phyloP scores from a whole-genome alignment of 2,888 invertebrate species.

The Stenoptilia bipunctidactyla region DNA sequence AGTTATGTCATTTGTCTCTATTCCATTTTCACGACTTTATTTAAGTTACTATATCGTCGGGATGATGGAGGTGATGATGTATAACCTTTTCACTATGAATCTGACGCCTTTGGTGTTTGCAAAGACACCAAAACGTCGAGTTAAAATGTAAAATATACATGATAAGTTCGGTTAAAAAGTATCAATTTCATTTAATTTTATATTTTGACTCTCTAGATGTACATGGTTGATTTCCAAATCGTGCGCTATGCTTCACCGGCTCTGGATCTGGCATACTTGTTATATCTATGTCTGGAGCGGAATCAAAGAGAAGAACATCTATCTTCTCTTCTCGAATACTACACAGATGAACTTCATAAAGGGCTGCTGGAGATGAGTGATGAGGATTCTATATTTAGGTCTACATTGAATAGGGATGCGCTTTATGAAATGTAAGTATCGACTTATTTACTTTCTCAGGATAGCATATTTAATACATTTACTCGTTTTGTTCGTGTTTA shows the following conservation, averaged over 20 bases:
- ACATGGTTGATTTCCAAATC: slow-evolving; percentile 79
- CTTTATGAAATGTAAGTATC: slow-evolving; percentile 68
- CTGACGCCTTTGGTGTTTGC: neutral
- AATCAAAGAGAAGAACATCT: slow-evolving; percentile 73
- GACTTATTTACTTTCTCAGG: too few relatives aligned
- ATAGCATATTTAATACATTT: too few relatives aligned
- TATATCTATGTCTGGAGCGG: slow-evolving; percentile 76
- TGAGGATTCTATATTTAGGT: slow-evolving; percentile 39
- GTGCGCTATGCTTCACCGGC: slow-evolving; percentile 79
- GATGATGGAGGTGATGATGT: too few relatives aligned
- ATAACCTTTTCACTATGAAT: neutral
- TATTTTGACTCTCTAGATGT: slow-evolving; percentile 55
- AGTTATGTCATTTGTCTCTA: too few relatives aligned
- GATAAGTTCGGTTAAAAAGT: neutral
- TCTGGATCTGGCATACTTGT: slow-evolving; percentile 75
- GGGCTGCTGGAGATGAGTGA: slow-evolving; percentile 68
- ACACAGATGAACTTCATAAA: slow-evolving; percentile 70
- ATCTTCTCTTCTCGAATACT: slow-evolving; percentile 69
- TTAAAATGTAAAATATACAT: neutral
- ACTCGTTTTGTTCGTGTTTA: too few relatives aligned
- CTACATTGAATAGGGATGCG: slow-evolving; percentile 54
- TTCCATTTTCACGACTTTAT: too few relatives aligned
- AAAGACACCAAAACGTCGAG: neutral
- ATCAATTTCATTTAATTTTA: neutral
- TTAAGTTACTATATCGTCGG: too few relatives aligned